These are phyloP conservation scores for Eupithecia centaureata DNA, from an alignment of 2,888 invertebrate genomes.

Conservation along the genomic window DNA sequence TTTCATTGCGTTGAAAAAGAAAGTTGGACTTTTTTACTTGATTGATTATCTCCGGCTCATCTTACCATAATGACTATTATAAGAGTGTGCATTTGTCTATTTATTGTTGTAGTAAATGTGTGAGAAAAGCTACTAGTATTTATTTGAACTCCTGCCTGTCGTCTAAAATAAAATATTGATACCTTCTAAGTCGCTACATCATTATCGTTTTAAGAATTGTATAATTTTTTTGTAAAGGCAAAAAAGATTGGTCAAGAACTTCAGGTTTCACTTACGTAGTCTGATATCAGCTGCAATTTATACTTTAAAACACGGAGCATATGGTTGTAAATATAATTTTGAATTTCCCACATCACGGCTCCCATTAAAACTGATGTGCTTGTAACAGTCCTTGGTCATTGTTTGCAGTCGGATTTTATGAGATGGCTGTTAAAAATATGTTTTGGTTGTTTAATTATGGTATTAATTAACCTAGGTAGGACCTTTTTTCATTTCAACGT, in stretches of 20 bases:
- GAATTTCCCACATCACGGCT: conserved; percentile 12
- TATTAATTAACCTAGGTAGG: not conserved
- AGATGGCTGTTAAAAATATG: conserved; percentile 9
- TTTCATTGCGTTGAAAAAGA: no score
- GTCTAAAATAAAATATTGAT: no score
- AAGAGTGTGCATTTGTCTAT: no score
- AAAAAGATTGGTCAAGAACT: not conserved
- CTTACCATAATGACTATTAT: no score
- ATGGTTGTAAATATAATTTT: not conserved
- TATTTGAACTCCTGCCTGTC: no score
- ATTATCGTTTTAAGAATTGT: no score
- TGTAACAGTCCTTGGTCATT: not conserved
- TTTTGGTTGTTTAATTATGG: conserved; percentile 1
- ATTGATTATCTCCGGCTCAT: no score
- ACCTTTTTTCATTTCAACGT: not conserved
- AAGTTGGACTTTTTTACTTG: no score
- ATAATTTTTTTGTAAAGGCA: not conserved
- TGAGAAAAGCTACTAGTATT: no score
- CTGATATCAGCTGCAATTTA: conserved; percentile 1
- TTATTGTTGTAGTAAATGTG: no score
- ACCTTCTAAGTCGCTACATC: no score
- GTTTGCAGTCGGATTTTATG: conserved; percentile 5
- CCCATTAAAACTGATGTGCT: conserved; percentile 19
- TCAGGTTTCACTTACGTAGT: not conserved
- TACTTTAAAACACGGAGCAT: not conserved